These are phyloP conservation scores for Hetaerina titia DNA, from an alignment of 2,888 invertebrate genomes.

Conservation along the genomic window DNA sequence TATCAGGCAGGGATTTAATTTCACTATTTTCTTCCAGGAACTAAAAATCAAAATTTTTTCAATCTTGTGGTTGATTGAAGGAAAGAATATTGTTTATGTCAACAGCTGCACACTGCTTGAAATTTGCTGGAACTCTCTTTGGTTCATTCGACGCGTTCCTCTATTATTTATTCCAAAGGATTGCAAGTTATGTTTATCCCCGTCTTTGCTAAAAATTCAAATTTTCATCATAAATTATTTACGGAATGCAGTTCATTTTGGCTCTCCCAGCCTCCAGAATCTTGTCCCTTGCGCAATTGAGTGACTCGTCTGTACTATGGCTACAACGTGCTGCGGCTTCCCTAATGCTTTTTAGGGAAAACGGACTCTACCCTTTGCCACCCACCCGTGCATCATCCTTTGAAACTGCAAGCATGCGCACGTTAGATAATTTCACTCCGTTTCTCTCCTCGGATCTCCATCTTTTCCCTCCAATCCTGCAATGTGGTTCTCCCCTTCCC, in stretches of 20 bases:
- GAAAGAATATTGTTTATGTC: too few relatives aligned
- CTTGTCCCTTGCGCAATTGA: background rate
- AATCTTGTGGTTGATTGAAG: too few relatives aligned
- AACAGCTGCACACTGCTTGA: too few relatives aligned
- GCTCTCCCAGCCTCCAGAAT: background rate
- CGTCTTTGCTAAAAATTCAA: too few relatives aligned
- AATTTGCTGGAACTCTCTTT: too few relatives aligned
- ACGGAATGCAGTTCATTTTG: background rate
- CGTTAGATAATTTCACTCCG: slow-evolving; percentile 21
- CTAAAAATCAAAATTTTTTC: too few relatives aligned
- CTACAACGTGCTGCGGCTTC: background rate
- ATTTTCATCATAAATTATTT: background rate
- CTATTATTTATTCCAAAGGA: too few relatives aligned
- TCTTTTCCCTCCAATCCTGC: background rate
- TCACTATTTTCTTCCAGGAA: too few relatives aligned
- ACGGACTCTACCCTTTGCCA: background rate
- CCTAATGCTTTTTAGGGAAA: background rate
- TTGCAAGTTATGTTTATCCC: too few relatives aligned
- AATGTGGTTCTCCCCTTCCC: background rate
- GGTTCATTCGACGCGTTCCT: too few relatives aligned
- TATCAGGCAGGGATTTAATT: too few relatives aligned
- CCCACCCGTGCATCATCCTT: background rate
- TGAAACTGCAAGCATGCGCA: background rate
- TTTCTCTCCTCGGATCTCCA: background rate
- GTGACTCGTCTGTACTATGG: background rate